Evolutionary conservation across 1,140 invertebrate genomes (phyloP).

Genomic region (Catajapyx aquilonaris): DNA sequence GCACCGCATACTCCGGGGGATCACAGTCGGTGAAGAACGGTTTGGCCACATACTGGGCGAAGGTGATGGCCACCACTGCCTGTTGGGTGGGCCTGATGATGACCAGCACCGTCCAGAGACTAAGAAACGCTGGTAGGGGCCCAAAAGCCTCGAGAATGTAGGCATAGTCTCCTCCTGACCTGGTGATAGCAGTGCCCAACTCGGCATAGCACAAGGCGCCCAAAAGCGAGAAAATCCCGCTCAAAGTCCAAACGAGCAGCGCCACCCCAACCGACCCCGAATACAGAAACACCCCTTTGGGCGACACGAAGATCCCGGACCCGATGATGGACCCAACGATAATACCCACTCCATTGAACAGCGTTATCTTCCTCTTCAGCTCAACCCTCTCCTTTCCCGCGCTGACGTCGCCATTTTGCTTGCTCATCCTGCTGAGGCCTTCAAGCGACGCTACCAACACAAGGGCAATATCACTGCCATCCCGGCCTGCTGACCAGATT

Average conservation of each 20-base stretch:
- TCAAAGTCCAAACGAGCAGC: constrained; percentile 47
- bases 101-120: constrained; percentile 66
- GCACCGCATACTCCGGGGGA: constrained; percentile 33
- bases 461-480: too few relatives aligned
- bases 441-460: too few relatives aligned
- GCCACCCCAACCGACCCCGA: constrained; percentile 33
- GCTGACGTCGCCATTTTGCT: constrained; percentile 3
- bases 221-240: constrained; percentile 48
- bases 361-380: constrained; percentile 57
- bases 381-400: constrained; percentile 24
- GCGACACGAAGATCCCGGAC: constrained; percentile 63
- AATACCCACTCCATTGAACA: constrained; percentile 67
- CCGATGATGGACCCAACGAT: constrained; percentile 68
- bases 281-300: constrained; percentile 40
- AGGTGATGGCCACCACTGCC: constrained; percentile 62
- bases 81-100: constrained; percentile 65
- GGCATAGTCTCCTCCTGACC: constrained; percentile 73
- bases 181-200: constrained; percentile 53
- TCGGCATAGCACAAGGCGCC: constrained; percentile 70
- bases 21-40: constrained; percentile 58
- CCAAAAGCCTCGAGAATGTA: constrained; percentile 74
- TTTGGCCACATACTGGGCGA: constrained; percentile 55
- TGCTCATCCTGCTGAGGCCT: constrained; percentile 3
- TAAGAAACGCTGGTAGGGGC: constrained; percentile 65
- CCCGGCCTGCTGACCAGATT: too few relatives aligned